Evolutionary conservation across 2,113 vertebrate genomes (phyloP), one percentile per base, ranked within the genome.

Genomic region (Chinchilla lanigera): DNA sequence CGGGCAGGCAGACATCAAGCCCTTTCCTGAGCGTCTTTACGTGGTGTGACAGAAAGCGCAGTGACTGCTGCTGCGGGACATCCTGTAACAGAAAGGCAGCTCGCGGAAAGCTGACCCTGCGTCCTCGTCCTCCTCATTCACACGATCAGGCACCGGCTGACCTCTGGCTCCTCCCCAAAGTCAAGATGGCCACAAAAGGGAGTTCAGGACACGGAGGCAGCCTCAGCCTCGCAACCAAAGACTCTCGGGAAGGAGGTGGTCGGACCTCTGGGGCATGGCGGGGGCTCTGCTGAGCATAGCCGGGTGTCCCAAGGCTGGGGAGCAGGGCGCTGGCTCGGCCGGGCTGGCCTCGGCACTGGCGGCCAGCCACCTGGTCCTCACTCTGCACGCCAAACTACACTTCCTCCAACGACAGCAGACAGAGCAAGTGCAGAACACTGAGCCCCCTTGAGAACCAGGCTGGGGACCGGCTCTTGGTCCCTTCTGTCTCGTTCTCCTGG

Each of bases 101-200:
- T 5, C 14, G 5, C 1, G 17, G 65, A n/a, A 16, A 17, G 33
- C 13, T 6, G 33, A 33, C 16, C 0, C n/a, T 71, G 69, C 0
- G 69, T 11, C 69, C 69, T 20, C 17, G 17, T 20, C 35, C 33
- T 3, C 67, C 35, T 38, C 10, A 19, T 71, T 22, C 67, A 22
- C 5, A 7, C 35, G n/a, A 9, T 3, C 67, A 35, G 63, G 30
- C 65, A 20, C 67, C 17, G 7, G 20, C 35, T n/a, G 35, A 38
- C 67, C 67, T 22, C 69, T 38, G 20, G 67, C n/a, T 71, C 69
- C 69, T n/a, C n/a, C 35, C n/a, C 69, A 38, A 9, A 38, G n/a
- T 71, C 69, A 71, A 11, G 38, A 22, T 10, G n/a, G 38, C n/a
- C 69, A 38, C 69, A 17, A n/a, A 35, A 19, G 35, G 35, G 63